Base-by-base conservation (phyloP, 1,140 invertebrate genomes). In the Pseudomyrmex sp. region DNA sequence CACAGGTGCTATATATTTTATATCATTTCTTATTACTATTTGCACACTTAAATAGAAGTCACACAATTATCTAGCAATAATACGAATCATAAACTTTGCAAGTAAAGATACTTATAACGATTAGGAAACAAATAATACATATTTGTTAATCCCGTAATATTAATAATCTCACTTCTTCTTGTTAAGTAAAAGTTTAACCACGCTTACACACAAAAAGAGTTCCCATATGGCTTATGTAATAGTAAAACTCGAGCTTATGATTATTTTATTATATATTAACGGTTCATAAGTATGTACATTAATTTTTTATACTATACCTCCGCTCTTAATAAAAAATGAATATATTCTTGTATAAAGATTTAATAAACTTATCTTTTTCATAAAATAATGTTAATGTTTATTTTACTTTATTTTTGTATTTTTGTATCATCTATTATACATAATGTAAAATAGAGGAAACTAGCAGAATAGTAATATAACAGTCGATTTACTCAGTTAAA, bases 121-220 rank as follows among this genome's bases (percentile, higher is more conserved):
- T 61, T 76, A 77, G 69, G 54, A 54, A 54, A 23, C 54, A 26
- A 86, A 74, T 72, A 63, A 15, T 84, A 85, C 77, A 74, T 85
- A 83, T 58, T 86, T 89, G 66, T 89, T 89, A 86, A 86, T 88
- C 75, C 46, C 84, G 85, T 84, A 87, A 84, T 84, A 87, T 80
- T 74, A 87, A 68, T 61, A 50, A 23, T 48, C 66, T 79, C 20
- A 35, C 1, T 26, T 46, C 13, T 82, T 84, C 65, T 89, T 83
- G 54, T 88, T 69, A 88, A 65, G 59, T 35, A 52, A 88, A 86
- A 79, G 88, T 82, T 66, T 82, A 86, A 86, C 84, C 52, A 84
- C 69, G 65, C 54, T 84, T 73, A 80, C 35, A 35, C 5, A 35
- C 35, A 10, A 26, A 61, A 56, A 68, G 48, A 54, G 58, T 23